Evolutionary conservation across 2,113 vertebrate species (phyloP).

Genomic region (Elaphurus davidianus): DNA sequence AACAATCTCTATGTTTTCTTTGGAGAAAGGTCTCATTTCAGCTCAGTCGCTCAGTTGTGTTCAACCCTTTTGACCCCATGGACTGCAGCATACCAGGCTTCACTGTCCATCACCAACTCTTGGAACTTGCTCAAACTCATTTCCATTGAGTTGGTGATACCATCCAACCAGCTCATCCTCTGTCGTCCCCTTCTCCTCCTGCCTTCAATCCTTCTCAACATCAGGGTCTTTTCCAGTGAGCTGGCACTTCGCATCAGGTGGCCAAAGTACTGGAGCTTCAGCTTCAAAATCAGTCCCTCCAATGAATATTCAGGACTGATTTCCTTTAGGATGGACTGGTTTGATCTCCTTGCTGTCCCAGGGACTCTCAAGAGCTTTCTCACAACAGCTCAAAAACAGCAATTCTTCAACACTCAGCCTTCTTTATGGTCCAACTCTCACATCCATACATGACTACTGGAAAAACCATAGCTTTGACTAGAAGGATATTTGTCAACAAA

Average conservation of each 20-base stretch:
- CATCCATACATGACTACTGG: neutral
- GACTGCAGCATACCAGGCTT: neutral
- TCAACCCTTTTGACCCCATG: neutral
- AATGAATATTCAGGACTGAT: neutral
- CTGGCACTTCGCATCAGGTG: too few species aligned
- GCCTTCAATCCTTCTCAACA: neutral
- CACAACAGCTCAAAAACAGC: neutral
- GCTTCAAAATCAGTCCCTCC: too few species aligned
- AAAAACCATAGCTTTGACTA: neutral
- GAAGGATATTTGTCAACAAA: neutral
- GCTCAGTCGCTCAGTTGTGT: neutral
- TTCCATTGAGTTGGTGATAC: neutral
- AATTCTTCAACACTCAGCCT: neutral
- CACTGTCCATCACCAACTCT: neutral
- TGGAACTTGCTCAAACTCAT: neutral
- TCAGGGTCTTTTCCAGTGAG: neutral
- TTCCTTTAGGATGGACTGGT: neutral
- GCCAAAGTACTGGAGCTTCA: too few species aligned
- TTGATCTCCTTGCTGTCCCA: neutral
- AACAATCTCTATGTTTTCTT: neutral
- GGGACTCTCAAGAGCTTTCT: too few species aligned
- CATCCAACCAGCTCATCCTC: neutral
- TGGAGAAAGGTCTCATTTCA: neutral
- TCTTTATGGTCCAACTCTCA: neutral
- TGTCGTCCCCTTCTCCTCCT: neutral